These are phyloP conservation scores for Sabellastarte sp. DNA, from an alignment of 2,888 invertebrate genomes.

Conservation along the genomic window DNA sequence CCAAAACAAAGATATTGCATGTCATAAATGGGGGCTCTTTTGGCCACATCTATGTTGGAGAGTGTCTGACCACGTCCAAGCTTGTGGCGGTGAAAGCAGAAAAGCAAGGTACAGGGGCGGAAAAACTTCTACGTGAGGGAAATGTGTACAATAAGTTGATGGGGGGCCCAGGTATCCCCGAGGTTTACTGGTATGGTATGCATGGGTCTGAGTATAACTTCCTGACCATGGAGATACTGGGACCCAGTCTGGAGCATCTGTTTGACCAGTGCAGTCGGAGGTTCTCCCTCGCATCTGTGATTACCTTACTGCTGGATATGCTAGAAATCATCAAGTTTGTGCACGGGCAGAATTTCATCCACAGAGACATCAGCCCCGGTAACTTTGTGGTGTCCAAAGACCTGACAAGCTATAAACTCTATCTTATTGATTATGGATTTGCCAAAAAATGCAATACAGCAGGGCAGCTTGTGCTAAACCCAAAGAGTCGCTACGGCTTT, in stretches of 20 bases:
- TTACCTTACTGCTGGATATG: conserved; percentile 24
- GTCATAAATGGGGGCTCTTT: conserved; percentile 25
- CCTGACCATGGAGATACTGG: conserved; percentile 26
- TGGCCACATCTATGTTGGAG: conserved; percentile 25
- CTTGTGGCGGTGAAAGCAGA: conserved; percentile 28
- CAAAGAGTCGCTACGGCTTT: conserved; percentile 30
- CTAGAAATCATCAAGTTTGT: conserved; percentile 70
- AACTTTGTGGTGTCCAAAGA: conserved; percentile 57
- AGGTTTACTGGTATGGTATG: conserved; percentile 25
- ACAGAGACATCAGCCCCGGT: conserved; percentile 77
- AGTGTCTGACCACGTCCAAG: not conserved
- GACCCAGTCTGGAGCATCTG: conserved; percentile 18
- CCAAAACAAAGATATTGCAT: conserved; percentile 16
- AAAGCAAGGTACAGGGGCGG: conserved; percentile 10
- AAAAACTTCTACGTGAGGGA: conserved; percentile 24
- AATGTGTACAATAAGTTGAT: conserved; percentile 23
- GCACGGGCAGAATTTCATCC: conserved; percentile 95
- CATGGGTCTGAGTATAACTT: conserved; percentile 18
- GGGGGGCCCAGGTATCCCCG: conserved; percentile 20
- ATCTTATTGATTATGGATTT: conserved; percentile 60
- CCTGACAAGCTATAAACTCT: conserved; percentile 4
- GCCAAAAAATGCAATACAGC: conserved; percentile 33
- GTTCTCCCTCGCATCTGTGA: conserved; percentile 20
- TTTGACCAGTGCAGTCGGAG: conserved; percentile 13
- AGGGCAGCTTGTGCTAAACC: conserved; percentile 5